Evolutionary conservation across 2,797 vertebrate genomes (phyloP).

Genomic region (Alosa sapidissima): DNA sequence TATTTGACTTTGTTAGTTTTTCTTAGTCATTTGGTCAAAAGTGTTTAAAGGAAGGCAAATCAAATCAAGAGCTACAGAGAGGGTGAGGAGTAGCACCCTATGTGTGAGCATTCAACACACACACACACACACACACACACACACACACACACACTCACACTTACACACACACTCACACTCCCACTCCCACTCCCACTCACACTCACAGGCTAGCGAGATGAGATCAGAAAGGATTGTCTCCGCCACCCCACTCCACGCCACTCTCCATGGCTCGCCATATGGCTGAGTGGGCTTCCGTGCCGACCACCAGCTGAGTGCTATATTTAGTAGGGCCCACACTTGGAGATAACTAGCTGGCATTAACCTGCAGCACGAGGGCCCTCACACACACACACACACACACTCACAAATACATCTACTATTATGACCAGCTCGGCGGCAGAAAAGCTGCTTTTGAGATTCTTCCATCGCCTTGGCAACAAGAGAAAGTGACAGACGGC

Average conservation of each 20-base stretch:
- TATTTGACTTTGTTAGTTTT: background rate
- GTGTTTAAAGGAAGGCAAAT: background rate
- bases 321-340: constrained; percentile 61
- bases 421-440: background rate
- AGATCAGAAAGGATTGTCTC: constrained; percentile 27
- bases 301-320: constrained; percentile 48
- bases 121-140: constrained; percentile 3
- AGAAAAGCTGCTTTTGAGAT: constrained; percentile 38
- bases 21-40: background rate
- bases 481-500: constrained; percentile 54
- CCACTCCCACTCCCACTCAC: background rate
- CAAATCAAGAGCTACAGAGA: background rate
- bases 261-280: constrained; percentile 35
- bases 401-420: background rate
- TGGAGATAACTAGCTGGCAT: constrained; percentile 59
- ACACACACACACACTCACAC: background rate
- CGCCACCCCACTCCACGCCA: constrained; percentile 6
- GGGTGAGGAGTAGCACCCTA: background rate
- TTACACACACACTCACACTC: constrained; percentile 1
- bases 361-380: constrained; percentile 48
- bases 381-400: constrained; percentile 17
- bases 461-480: constrained; percentile 53
- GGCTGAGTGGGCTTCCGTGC: constrained; percentile 25
- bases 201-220: background rate
- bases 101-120: background rate